A percentile compares a stretch with the other conserved stretches of the same genome.
phyloP scores from a whole-genome alignment of 2,797 vertebrate species.

The Bradypus variegatus region DNA sequence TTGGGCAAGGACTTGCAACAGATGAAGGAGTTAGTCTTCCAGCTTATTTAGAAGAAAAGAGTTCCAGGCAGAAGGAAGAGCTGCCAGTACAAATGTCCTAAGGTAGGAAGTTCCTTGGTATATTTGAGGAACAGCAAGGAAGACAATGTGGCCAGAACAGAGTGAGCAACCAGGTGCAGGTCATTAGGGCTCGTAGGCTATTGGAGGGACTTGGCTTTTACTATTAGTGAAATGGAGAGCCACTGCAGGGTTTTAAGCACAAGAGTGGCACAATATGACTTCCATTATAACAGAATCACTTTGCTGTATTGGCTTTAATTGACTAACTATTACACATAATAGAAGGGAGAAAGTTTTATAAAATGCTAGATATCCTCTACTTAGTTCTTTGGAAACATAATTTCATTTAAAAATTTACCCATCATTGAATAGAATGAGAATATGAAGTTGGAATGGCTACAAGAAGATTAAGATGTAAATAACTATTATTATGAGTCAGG shows the following conservation, averaged over 20 bases:
- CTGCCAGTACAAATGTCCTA: neutral
- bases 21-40: neutral
- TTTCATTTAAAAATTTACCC: neutral
- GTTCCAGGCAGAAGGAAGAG: neutral
- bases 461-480: neutral
- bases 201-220: neutral
- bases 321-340: neutral
- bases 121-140: neutral
- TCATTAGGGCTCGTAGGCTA: neutral
- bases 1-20: neutral
- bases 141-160: neutral
- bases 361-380: neutral
- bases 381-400: conserved; percentile 14
- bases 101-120: neutral
- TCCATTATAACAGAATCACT: neutral
- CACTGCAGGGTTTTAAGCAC: neutral
- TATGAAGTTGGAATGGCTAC: neutral
- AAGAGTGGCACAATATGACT: neutral
- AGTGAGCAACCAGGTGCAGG: neutral
- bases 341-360: neutral
- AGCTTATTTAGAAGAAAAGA: neutral
- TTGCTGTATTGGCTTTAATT: neutral
- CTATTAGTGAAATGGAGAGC: neutral
- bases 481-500: neutral
- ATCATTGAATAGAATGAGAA: neutral